Evolutionary conservation across 2,888 invertebrate species (phyloP).

Genomic region (Morpho deidamia): DNA sequence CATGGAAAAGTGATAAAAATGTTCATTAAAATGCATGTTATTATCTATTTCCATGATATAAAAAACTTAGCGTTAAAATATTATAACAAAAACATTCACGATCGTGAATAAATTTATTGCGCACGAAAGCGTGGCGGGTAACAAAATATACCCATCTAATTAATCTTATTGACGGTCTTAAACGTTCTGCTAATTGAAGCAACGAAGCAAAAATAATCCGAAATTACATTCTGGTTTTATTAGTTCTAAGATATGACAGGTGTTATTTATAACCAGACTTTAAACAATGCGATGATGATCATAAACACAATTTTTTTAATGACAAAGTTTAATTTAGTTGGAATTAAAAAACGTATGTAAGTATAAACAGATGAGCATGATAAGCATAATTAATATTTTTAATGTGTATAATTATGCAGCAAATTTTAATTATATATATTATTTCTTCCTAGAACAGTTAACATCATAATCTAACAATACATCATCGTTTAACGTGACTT

Average conservation of each 20-base stretch:
- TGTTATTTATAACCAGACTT: too few species aligned
- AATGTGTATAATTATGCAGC: neutral
- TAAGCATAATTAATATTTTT: neutral
- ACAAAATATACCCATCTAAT: conserved; percentile 24
- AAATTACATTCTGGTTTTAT: neutral
- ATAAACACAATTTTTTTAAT: too few species aligned
- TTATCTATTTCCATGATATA: conserved; percentile 23
- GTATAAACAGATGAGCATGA: neutral
- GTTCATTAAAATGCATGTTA: too few species aligned
- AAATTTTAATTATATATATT: too few species aligned
- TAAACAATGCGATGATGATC: too few species aligned
- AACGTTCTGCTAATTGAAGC: conserved; percentile 18
- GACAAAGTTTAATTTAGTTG: neutral
- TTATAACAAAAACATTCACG: conserved; percentile 56
- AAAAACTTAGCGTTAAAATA: conserved; percentile 48
- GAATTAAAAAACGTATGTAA: neutral
- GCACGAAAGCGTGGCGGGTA: conserved; percentile 63
- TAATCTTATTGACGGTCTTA: conserved; percentile 12
- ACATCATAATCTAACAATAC: too few species aligned
- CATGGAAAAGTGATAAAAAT: too few species aligned
- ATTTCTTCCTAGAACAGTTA: too few species aligned
- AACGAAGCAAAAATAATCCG: conserved; percentile 7
- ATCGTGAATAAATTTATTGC: conserved; percentile 41
- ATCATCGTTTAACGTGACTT: too few species aligned
- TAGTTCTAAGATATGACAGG: too few species aligned